A percentile compares a stretch with the other conserved stretches of the same genome.
phyloP scores from a whole-genome alignment of 2,888 invertebrate genomes.

The Patella depressa region DNA sequence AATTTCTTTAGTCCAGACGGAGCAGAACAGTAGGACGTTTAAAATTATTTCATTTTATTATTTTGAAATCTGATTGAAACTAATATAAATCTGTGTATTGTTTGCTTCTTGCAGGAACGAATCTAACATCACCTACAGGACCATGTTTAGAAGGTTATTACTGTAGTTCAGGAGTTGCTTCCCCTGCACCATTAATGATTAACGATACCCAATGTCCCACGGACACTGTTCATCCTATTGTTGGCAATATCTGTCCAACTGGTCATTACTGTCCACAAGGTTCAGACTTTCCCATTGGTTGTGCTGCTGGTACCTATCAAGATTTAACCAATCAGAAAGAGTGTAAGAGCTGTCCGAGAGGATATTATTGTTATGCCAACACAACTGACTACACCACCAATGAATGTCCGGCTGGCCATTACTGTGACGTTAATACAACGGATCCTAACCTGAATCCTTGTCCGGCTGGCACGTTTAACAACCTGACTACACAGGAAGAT shows the following conservation, averaged over 20 bases:
- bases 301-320: slow-evolving; percentile 66
- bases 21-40: no score
- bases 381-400: slow-evolving; percentile 61
- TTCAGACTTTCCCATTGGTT: slow-evolving; percentile 61
- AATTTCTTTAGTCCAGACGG: no score
- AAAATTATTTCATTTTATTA: no score
- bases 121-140: slow-evolving; percentile 58
- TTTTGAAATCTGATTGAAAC: no score
- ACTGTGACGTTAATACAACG: slow-evolving; percentile 57
- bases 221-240: slow-evolving; percentile 62
- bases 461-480: slow-evolving; percentile 61
- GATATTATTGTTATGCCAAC: slow-evolving; percentile 64
- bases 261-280: slow-evolving; percentile 64
- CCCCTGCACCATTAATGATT: slow-evolving; percentile 62
- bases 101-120: slow-evolving; percentile 44
- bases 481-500: slow-evolving; percentile 48
- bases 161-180: slow-evolving; percentile 59
- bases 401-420: slow-evolving; percentile 62
- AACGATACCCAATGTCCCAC: slow-evolving; percentile 64
- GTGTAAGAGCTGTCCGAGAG: slow-evolving; percentile 64
- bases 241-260: slow-evolving; percentile 63
- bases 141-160: slow-evolving; percentile 59
- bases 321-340: slow-evolving; percentile 57
- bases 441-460: slow-evolving; percentile 53
- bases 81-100: no score